Evolutionary conservation across 2,797 vertebrate species (phyloP), one percentile per base, ranked within the genome.

Genomic region (Chaetodon trifasciatus): DNA sequence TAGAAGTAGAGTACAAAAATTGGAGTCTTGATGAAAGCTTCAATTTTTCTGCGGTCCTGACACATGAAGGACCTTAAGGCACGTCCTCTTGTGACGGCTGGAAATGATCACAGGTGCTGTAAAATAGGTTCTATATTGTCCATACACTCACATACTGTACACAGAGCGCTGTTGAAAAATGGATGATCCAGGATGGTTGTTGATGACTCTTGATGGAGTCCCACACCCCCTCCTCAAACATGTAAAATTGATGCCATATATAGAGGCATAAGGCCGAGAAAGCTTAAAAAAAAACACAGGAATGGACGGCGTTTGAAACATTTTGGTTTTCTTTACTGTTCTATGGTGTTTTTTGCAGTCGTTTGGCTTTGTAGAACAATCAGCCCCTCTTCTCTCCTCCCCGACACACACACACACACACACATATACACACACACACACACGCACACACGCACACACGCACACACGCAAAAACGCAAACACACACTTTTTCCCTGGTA

Each of bases 301-400:
- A 39, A 46, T 0, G 63, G 75, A 87, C 40, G 2, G 46, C 4
- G n/a, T 74, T 61, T 63, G 53, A 56, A 56, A 64, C 53, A 37
- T 53, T 72, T 47, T 37, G 65, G 68, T 77, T 91, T 81, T 78
- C 72, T 89, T 92, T 72, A 50, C 84, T 86, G 81, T 89, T 90
- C 28, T 83, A 21, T 87, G 80, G 81, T 81, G 87, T 92, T 91
- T 91, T 86, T 86, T 86, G 90, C 84, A 75, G 85, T 88, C 11
- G 65, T 89, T 92, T 82, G 85, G 84, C 87, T 91, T 92, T 81
- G 84, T 90, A 89, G 86, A 89, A 89, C 89, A 90, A 88, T 80
- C 84, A 56, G 6, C 23, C 28, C 68, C 44, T 64, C 57, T 21
- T 13, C 63, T 13, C 23, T 8, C 40, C 55, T 23, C 35, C 6